Evolutionary conservation across 2,888 invertebrate genomes (phyloP).

Genomic region (Monoplex corrugatus): DNA sequence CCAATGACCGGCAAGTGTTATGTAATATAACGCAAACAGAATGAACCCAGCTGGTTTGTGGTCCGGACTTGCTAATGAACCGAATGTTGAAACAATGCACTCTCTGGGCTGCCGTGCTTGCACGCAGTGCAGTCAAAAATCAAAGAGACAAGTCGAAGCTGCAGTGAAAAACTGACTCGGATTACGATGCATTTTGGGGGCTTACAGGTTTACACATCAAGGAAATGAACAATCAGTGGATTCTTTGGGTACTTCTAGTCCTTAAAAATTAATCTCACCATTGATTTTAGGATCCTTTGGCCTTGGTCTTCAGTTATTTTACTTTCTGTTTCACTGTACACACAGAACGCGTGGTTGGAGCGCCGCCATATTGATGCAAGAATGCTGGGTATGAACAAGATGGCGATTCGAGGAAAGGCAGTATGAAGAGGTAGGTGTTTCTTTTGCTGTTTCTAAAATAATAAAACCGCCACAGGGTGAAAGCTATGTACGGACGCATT

Average conservation of each 20-base stretch:
- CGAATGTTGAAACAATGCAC: constrained; percentile 43
- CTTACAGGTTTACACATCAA: constrained; percentile 23
- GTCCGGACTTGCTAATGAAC: constrained; percentile 50
- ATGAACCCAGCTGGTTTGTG: constrained; percentile 47
- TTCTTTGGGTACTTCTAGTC: background rate
- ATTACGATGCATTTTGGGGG: constrained; percentile 4
- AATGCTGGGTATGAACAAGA: constrained; percentile 60
- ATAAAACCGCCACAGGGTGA: background rate
- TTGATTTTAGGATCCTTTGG: constrained; percentile 24
- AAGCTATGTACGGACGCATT: background rate
- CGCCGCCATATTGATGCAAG: constrained; percentile 57
- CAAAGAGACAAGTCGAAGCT: background rate
- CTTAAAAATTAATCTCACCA: constrained; percentile 33
- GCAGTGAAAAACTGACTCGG: background rate
- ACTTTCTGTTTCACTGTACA: constrained; percentile 50
- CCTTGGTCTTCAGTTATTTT: constrained; percentile 9
- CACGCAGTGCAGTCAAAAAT: constrained; percentile 17
- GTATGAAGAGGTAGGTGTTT: constrained; percentile 57
- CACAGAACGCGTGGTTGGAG: constrained; percentile 47
- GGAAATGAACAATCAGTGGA: background rate
- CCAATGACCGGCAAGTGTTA: constrained; percentile 49
- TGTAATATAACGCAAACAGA: constrained; percentile 47
- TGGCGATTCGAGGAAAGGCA: constrained; percentile 58
- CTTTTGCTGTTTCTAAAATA: constrained; percentile 46
- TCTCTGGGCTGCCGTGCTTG: background rate